Base-by-base conservation (phyloP, 1,140 invertebrate genomes). In the Drosophila rhopaloa region DNA sequence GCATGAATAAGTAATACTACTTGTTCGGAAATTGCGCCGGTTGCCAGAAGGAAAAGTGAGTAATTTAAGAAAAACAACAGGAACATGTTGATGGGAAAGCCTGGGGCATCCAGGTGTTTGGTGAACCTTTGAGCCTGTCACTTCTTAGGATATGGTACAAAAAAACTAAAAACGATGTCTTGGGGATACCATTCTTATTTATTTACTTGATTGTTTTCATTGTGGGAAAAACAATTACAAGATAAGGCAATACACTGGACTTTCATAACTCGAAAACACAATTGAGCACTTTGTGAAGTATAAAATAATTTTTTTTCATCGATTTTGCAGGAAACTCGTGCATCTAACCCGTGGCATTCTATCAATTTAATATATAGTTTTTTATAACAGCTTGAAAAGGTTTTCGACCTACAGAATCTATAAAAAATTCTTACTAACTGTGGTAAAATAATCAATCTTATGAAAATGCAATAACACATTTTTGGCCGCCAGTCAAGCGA, bases 41-140 rank as follows among this genome's bases (percentile, higher is more conserved):
- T 43, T 59, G 46, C 60, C 19, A 62, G 51, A 50, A 43, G 75
- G 27, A 74, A 59, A 57, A 38, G 53, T 55, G 58, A n/a, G 32
- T 67, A 72, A 82, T 79, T 76, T 35, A 83, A 75, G 70, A 75
- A 65, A 48, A 83, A 76, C 81, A 82, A 72, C 62, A 63, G 43
- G 38, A 27, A 58, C 40, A 41, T 38, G 27, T 44, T n/a, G 19
- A 4, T 9, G 13, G 32, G 13, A 19, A 19, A 40, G 32, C 81
- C 71, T 38, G 44, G 35, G 56, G 47, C 48, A 54, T 54, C 27
- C 32, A 13, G 16, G 19, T 48, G 16, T 24, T 19, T 6, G 43
- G 32, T 19, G 10, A 13, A 37, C 38, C 32, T 53, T 44, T 53
- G 37, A 29, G 16, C n/a, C 29, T 58, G 53, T 27, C 37, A 41